These are phyloP conservation scores for Tenebrosternarchus preto DNA, from an alignment of 2,113 vertebrate species.

Conservation along the genomic window DNA sequence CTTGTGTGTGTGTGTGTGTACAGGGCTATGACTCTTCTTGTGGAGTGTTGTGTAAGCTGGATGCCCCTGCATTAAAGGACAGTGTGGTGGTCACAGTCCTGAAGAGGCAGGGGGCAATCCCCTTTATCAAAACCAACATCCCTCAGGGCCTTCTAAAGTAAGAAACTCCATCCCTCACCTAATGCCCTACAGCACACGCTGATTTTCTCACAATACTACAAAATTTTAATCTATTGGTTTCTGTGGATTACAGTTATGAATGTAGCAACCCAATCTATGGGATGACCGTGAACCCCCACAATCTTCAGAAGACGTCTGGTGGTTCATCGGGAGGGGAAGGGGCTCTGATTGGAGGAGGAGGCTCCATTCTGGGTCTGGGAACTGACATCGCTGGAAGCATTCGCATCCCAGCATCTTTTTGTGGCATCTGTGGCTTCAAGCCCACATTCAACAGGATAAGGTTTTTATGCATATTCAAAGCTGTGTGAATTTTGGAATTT, in stretches of 20 bases:
- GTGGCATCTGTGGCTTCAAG: constrained; percentile 74
- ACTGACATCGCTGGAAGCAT: constrained; percentile 73
- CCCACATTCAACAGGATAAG: constrained; percentile 69
- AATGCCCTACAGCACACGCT: not conserved
- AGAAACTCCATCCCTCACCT: constrained; percentile 5
- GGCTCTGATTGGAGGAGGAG: constrained; percentile 70
- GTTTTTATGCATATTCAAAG: constrained; percentile 51
- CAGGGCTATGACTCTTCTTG: constrained; percentile 81
- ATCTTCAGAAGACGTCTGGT: constrained; percentile 72
- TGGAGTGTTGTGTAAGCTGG: constrained; percentile 77
- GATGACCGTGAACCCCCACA: constrained; percentile 69
- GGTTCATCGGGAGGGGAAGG: constrained; percentile 76
- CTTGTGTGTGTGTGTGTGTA: constrained; percentile 9
- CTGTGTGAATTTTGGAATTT: too few species aligned
- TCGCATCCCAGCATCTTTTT: constrained; percentile 72
- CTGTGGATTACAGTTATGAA: constrained; percentile 67
- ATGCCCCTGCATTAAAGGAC: constrained; percentile 71
- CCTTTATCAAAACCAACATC: constrained; percentile 91
- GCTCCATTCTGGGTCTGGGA: constrained; percentile 74
- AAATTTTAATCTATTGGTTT: not conserved
- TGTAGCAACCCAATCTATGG: constrained; percentile 79
- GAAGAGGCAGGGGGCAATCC: constrained; percentile 88
- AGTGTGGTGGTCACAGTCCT: constrained; percentile 86
- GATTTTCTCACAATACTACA: not conserved
- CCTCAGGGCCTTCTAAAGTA: constrained; percentile 87